Evolutionary conservation across 2,888 invertebrate genomes (phyloP).

Genomic region (Copidosoma aretas): DNA sequence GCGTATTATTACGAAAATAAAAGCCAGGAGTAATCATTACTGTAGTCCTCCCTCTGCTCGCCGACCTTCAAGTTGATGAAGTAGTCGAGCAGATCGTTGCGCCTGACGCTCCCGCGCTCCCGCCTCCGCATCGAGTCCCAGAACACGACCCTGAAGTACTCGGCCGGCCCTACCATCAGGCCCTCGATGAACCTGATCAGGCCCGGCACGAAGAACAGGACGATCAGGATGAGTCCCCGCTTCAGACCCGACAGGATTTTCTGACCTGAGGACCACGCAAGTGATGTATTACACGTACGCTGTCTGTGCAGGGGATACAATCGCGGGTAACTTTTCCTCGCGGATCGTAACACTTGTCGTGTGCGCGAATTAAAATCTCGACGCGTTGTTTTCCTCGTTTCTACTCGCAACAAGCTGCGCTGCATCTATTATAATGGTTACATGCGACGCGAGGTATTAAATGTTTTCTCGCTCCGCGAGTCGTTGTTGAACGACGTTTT

Average conservation of each 20-base stretch:
- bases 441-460: too few relatives aligned
- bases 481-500: too few relatives aligned
- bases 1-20: not conserved
- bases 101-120: constrained; percentile 44
- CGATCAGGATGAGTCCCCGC: constrained; percentile 46
- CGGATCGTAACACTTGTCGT: too few relatives aligned
- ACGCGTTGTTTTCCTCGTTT: too few relatives aligned
- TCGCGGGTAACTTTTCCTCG: too few relatives aligned
- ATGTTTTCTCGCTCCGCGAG: too few relatives aligned
- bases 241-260: constrained; percentile 45
- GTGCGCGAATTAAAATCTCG: too few relatives aligned
- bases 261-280: constrained; percentile 42
- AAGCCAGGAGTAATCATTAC: constrained; percentile 43
- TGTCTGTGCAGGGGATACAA: too few relatives aligned
- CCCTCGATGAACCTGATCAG: constrained; percentile 43
- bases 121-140: constrained; percentile 49
- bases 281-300: not conserved
- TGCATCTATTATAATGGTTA: too few relatives aligned
- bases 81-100: constrained; percentile 51
- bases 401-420: too few relatives aligned
- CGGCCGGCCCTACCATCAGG: constrained; percentile 44
- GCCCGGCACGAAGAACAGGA: constrained; percentile 50
- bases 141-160: constrained; percentile 50
- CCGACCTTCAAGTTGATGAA: constrained; percentile 49
- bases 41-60: constrained; percentile 47